Percentiles rank a stretch among this genome's conserved stretches.
phyloP scores from a whole-genome alignment of 1,140 invertebrate genomes.

The Leptopilina boulardi region DNA sequence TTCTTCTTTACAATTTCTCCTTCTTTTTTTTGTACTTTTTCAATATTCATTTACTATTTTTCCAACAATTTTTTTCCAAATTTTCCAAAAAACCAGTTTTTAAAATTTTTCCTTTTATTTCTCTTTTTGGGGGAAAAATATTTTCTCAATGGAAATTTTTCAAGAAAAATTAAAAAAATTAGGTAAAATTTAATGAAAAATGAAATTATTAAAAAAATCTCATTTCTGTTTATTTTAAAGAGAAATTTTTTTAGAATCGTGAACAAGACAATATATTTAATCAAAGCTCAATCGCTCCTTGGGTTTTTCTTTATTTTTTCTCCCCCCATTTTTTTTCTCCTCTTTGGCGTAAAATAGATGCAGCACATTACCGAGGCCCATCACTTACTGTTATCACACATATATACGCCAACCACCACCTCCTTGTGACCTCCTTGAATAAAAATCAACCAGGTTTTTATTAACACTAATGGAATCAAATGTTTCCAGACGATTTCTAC shows the following conservation, averaged over 20 bases:
- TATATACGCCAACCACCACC: constrained; percentile 28
- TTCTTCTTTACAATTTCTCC: background rate
- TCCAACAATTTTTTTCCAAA: too few species aligned
- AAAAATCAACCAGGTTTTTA: constrained; percentile 62
- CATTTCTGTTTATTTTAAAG: background rate
- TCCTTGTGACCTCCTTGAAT: constrained; percentile 60
- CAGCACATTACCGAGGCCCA: constrained; percentile 73
- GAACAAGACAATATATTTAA: constrained; percentile 64
- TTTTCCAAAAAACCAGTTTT: too few species aligned
- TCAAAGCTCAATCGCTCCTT: constrained; percentile 61
- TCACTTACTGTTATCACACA: constrained; percentile 72
- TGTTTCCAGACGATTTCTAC: constrained; percentile 17
- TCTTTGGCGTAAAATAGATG: constrained; percentile 65
- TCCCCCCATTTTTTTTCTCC: too few species aligned
- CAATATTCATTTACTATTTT: too few species aligned
- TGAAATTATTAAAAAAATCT: too few species aligned
- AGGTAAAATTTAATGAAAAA: too few species aligned
- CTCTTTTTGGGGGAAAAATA: too few species aligned
- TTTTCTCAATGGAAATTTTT: too few species aligned
- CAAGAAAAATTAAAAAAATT: too few species aligned
- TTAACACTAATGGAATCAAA: constrained; percentile 54
- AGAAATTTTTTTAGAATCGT: constrained; percentile 20
- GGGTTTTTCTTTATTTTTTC: too few species aligned
- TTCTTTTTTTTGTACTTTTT: background rate
- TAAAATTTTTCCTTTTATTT: too few species aligned